Evolutionary conservation across 2,888 invertebrate genomes (phyloP).

Genomic region (Catotricha subobsoleta): DNA sequence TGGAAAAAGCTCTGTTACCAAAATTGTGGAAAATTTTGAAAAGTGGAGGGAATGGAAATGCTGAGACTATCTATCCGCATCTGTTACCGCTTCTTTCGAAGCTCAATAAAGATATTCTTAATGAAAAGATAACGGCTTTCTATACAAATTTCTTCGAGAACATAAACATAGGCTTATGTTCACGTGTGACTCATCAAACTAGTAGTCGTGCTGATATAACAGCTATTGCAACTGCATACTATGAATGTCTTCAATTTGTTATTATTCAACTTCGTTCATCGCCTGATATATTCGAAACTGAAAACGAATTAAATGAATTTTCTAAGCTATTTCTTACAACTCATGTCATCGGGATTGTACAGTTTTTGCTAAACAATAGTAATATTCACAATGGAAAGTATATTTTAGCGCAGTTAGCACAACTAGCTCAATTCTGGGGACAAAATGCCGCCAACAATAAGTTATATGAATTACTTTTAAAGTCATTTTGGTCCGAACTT

Average conservation of each 20-base stretch:
- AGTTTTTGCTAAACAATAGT: constrained; percentile 30
- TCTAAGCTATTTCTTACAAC: constrained; percentile 16
- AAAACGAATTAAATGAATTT: constrained; percentile 1
- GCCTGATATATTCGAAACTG: constrained; percentile 10
- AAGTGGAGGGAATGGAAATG: constrained; percentile 61
- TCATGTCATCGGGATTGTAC: constrained; percentile 27
- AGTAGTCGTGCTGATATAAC: constrained; percentile 51
- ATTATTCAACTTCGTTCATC: constrained; percentile 33
- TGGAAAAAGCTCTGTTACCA: constrained; percentile 54
- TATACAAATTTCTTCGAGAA: constrained; percentile 49
- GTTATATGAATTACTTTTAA: background rate
- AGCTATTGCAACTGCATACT: constrained; percentile 45
- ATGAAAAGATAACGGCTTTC: constrained; percentile 29
- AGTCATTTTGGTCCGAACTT: constrained; percentile 22
- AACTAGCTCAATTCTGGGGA: constrained; percentile 37
- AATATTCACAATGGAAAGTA: constrained; percentile 23
- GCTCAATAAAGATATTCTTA: constrained; percentile 31
- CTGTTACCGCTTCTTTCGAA: constrained; percentile 57
- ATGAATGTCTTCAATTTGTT: constrained; percentile 55
- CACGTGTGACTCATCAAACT: constrained; percentile 19
- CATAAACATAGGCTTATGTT: constrained; percentile 44
- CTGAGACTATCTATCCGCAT: constrained; percentile 50
- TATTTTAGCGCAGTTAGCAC: constrained; percentile 33
- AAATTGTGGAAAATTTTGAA: constrained; percentile 48
- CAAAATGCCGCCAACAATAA: background rate